Base-by-base conservation (phyloP, 2,888 invertebrate genomes). In the Drosophila rellima region DNA sequence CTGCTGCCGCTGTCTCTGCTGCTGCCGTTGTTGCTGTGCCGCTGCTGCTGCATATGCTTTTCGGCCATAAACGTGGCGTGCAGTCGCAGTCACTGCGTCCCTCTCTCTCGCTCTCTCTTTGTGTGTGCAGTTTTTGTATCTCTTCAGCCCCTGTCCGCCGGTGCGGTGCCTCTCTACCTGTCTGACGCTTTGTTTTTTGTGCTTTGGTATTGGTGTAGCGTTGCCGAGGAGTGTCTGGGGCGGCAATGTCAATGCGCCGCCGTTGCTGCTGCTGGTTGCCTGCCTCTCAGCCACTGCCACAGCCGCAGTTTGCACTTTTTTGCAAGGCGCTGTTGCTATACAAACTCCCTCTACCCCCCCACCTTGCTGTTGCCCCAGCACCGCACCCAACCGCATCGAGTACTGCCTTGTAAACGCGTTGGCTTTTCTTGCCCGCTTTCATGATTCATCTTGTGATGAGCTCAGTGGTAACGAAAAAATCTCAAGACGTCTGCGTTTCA, bases 181-280 rank as follows among this genome's bases (percentile, higher is more conserved):
- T 80, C 88, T 78, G 80, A 81, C 72, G 82, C 79, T 79, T 82
- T 85, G 78, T 82, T 69, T 63, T 57, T 62, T 63, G 67, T 29
- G 76, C 48, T 6, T 50, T 70, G 48, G 80, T 70, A 69, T 80
- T 74, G 70, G 80, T 64, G 37, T 52, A 56, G 45, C 70, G 65
- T 61, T 60, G 78, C 44, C 48, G 79, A 67, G 80, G 76, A 76
- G 76, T 80, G 80, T 67, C 79, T 80, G 79, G 67, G 69, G 74
- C 86, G 86, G 88, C 84, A 84, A 88, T 88, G 84, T 88, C 84
- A 84, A 84, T 84, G 84, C 70, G 84, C 88, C 61, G 72, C 79
- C 56, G 70, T 52, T 35, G 63, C 45, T 55, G 48, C 50, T 68
- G 57, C 51, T 56, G 51, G 48, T 42, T 68, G 59, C 48, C 54